Base-by-base conservation (phyloP, 2,888 invertebrate species). In the Sphaeridia pumilis region DNA sequence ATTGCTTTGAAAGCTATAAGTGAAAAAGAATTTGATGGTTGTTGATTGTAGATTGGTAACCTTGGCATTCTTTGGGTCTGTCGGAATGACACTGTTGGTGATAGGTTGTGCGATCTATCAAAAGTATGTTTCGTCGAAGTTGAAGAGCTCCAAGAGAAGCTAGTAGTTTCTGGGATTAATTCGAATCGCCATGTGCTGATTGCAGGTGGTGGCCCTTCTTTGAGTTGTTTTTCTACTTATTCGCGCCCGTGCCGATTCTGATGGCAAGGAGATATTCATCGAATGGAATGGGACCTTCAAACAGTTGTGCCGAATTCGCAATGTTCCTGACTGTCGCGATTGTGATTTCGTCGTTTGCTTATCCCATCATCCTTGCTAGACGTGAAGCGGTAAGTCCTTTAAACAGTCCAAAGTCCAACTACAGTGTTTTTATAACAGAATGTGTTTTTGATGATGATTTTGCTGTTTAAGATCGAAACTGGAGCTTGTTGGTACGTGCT, bases 71-170 rank as follows among this genome's bases (percentile, higher is more conserved):
- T 81, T 87, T 61, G 90, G 92, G 55, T 92, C 93, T 7, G 82
- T 95, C 74, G 98, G 98, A 60, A 89, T 98, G 82, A 95, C 95
- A 52, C 83, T 97, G 70, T 82, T 98, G 59, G 93, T 98, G 70
- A 74, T 98, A 66, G 95, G 92, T 50, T 98, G 98, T 77, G 95
- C 94, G 62, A 77, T 98, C 67, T 90, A 77, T 59, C 84, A 82
- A 68, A 79, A 79, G 85, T 84, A 74, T 80, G 78, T n/a, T n/a
- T 46, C n/a, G n/a, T n/a, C n/a, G n/a, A n/a, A n/a, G n/a, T n/a
- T n/a, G n/a, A n/a, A n/a, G n/a, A n/a, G n/a, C n/a, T n/a, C n/a
- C n/a, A n/a, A n/a, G n/a, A n/a, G n/a, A n/a, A n/a, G n/a, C n/a
- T n/a, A n/a, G n/a, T n/a, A n/a, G n/a, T n/a, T n/a, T n/a, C n/a